These are phyloP conservation scores for Chiroxiphia lanceolata DNA, from an alignment of 2,797 vertebrate genomes.

Conservation along the genomic window DNA sequence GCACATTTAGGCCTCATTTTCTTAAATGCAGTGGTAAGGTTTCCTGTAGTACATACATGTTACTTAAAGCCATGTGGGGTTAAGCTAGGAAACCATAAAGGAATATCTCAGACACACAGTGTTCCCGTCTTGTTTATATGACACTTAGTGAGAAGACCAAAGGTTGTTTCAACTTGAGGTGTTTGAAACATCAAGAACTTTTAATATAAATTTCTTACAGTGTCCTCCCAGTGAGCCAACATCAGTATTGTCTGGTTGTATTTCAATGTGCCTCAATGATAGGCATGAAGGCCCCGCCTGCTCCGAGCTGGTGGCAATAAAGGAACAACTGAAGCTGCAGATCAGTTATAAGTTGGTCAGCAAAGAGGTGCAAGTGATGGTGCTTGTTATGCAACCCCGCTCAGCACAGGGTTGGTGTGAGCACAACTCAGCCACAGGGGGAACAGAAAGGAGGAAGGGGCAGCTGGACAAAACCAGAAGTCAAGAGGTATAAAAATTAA, in stretches of 20 bases:
- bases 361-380: slow-evolving; percentile 8
- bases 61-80: neutral
- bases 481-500: neutral
- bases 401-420: neutral
- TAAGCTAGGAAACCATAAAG: slow-evolving; percentile 26
- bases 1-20: slow-evolving; percentile 3
- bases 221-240: neutral
- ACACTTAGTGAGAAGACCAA: neutral
- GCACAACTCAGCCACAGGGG: slow-evolving; percentile 12
- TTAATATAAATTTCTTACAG: neutral
- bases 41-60: neutral
- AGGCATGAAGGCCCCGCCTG: fast-evolving
- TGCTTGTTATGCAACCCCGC: neutral
- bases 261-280: neutral
- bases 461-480: slow-evolving; percentile 32
- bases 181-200: neutral
- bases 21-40: neutral
- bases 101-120: neutral
- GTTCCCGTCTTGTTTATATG: neutral
- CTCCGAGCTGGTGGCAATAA: neutral
- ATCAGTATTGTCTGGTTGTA: neutral
- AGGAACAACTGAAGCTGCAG: neutral
- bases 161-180: neutral
- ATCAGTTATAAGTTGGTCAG: slow-evolving; percentile 31
- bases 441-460: slow-evolving; percentile 69